Percentiles rank a stretch among this genome's conserved stretches.
These are phyloP conservation scores for Platynereis dumerilii DNA, from an alignment of 2,888 invertebrate species.

Conservation along the genomic window DNA sequence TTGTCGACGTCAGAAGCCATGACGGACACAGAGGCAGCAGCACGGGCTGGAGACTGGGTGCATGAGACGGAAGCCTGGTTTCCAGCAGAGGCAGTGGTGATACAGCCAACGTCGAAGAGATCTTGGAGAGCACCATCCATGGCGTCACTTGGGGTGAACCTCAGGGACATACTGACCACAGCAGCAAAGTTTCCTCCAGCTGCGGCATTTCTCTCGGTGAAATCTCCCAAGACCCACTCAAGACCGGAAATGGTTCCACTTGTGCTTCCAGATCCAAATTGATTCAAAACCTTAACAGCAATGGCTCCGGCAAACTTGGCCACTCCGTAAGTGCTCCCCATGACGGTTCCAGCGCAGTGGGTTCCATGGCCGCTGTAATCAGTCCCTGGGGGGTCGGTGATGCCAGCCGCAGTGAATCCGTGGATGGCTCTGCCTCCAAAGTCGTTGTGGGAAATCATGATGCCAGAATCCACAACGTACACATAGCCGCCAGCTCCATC, in stretches of 20 bases:
- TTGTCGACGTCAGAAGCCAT: too few species aligned
- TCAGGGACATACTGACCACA: too few species aligned
- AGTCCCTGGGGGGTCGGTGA: neutral
- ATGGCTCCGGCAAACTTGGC: neutral
- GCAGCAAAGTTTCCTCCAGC: too few species aligned
- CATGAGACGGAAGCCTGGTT: too few species aligned
- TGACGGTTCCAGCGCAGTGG: neutral
- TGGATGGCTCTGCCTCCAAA: neutral
- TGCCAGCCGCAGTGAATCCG: neutral
- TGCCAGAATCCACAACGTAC: neutral
- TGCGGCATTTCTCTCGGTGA: too few species aligned
- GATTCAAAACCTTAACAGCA: slow-evolving; percentile 1
- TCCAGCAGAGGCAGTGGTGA: too few species aligned
- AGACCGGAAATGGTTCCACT: neutral
- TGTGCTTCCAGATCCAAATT: neutral
- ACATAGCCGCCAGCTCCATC: neutral
- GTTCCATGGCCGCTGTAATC: neutral
- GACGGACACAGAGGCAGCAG: too few species aligned
- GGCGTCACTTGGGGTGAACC: too few species aligned
- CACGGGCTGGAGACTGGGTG: too few species aligned
- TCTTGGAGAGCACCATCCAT: too few species aligned
- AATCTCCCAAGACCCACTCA: too few species aligned
- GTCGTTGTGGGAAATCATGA: neutral
- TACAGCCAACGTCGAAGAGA: too few species aligned
- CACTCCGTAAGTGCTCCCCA: neutral